Base-by-base conservation (phyloP, 1,140 invertebrate genomes). In the Leptoteleia sp. region DNA sequence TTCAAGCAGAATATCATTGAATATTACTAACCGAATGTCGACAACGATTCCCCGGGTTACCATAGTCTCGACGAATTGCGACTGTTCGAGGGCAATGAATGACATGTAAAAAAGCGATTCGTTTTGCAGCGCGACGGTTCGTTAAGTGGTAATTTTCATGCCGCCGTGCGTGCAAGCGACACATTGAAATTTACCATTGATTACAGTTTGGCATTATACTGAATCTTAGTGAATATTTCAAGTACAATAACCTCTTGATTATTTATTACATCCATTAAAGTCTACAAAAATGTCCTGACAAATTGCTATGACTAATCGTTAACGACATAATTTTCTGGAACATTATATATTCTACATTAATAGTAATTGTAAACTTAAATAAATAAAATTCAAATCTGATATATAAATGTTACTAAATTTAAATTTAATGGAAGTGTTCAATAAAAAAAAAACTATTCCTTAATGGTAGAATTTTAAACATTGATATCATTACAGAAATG, bases 31-130 rank as follows among this genome's bases (percentile, higher is more conserved):
- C 68, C 17, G 37, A 38, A 37, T n/a, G 19, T 29, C 40, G 43
- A 59, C 38, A 22, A 40, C 47, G 15, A 47, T 15, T 54, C 35
- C 33, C 31, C 11, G 13, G 5, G 35, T 47, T 68, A 8, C 55
- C 11, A 38, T 22, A 37, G 54, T 61, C 62, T 68, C 65, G 11
- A 43, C 50, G 64, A 62, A 55, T 48, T 17, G 48, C 59, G 57
- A 50, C 64, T 31, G 40, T 62, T 70, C 29, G 47, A 42, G 33
- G 52, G 57, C 65, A 65, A 77, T 71, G 67, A 78, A 72, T 78
- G 75, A 70, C 75, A 78, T 67, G 75, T 78, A 72, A 78, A 78
- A 78, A 78, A 78, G 61, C 68, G 61, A 78, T 78, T 72, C 40
- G 62, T 68, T 78, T 72, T 17, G 31, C 29, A 29, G 61, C 29